These are phyloP conservation scores for Mesaphorura yosii DNA, from an alignment of 1,140 invertebrate species.

Conservation along the genomic window DNA sequence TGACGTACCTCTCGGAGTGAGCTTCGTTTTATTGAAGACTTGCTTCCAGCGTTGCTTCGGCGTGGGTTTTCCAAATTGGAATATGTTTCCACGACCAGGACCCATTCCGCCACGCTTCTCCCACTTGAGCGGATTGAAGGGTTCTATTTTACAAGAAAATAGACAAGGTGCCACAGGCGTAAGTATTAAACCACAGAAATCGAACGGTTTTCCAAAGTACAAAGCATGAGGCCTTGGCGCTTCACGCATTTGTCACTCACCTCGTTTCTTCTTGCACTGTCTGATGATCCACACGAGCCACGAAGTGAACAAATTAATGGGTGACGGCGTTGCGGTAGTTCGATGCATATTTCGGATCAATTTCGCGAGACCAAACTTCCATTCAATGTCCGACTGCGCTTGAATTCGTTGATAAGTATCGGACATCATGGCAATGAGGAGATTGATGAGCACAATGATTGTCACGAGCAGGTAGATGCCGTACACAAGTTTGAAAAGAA, in stretches of 20 bases:
- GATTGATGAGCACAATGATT: slow-evolving; percentile 93
- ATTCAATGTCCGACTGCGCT: slow-evolving; percentile 99
- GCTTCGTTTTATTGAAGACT: slow-evolving; percentile 35
- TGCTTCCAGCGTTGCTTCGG: slow-evolving; percentile 34
- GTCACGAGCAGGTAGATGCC: slow-evolving; percentile 95
- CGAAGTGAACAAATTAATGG: slow-evolving; percentile 88
- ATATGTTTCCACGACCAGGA: slow-evolving; percentile 5
- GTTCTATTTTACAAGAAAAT: slow-evolving; percentile 11
- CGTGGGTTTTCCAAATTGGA: slow-evolving; percentile 31
- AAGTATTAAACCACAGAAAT: background rate
- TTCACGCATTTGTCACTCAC: slow-evolving; percentile 38
- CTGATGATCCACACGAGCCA: slow-evolving; percentile 74
- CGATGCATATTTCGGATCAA: slow-evolving; percentile 97
- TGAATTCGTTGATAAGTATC: slow-evolving; percentile 98
- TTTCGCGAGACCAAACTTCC: slow-evolving; percentile 98
- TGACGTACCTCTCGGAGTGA: slow-evolving; percentile 35
- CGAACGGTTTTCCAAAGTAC: too few relatives aligned
- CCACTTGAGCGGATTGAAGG: slow-evolving; percentile 28
- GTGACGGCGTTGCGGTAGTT: slow-evolving; percentile 91
- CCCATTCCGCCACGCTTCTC: slow-evolving; percentile 17
- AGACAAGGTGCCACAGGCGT: background rate
- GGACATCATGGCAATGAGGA: slow-evolving; percentile 99
- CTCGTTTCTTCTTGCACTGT: slow-evolving; percentile 57
- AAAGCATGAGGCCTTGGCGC: background rate
- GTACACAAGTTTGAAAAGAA: slow-evolving; percentile 54